Base-by-base conservation (phyloP, 2,113 vertebrate genomes). In the human (Homo sapiens) region DNA sequence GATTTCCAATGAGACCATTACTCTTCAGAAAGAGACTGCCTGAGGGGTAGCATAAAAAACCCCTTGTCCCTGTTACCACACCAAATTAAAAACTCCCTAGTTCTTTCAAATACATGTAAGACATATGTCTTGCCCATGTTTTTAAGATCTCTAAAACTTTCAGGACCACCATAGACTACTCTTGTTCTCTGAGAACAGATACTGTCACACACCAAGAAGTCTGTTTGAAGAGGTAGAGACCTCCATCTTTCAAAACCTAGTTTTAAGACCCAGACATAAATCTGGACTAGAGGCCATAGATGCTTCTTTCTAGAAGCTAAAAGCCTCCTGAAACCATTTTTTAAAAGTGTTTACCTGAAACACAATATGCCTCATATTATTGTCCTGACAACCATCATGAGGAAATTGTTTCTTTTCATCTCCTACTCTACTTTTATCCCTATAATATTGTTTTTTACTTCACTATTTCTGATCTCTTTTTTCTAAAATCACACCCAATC, bases 161-260 rank as follows among this genome's bases (percentile, higher is more conserved):
- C 4, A 8, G 16, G 3, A 61, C 7, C 1, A 30, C 0, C 6
- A 48, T 7, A 64, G 5, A 13, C 1, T 17, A 68, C 35, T 3
- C 3, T 68, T 82, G 40, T 43, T 8, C 8, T 3, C 13, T 38
- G 20, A 6, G 1, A 89, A 57, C 0, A 55, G 32, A 18, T 66
- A 55, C 5, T 76, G 23, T 68, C 1, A 2, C 6, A 48, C 12
- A 20, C 18, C 7, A 68, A 57, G 8, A 79, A 88, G 38, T 45
- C 8, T 89, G 16, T 38, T 40, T 11, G 4, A 13, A 75, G 23
- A 57, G 8, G 7, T 10, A 30, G 14, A 73, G 16, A 45, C 5
- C 8, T 3, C 22, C 13, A 52, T 40, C n/a, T 27, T 73, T 88
- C 17, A 48, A 66, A 55, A 73, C 6, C 8, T 66, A 16, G 27